Evolutionary conservation across 2,888 invertebrate species (phyloP).

Genomic region (Pseudeuparius sepicola): DNA sequence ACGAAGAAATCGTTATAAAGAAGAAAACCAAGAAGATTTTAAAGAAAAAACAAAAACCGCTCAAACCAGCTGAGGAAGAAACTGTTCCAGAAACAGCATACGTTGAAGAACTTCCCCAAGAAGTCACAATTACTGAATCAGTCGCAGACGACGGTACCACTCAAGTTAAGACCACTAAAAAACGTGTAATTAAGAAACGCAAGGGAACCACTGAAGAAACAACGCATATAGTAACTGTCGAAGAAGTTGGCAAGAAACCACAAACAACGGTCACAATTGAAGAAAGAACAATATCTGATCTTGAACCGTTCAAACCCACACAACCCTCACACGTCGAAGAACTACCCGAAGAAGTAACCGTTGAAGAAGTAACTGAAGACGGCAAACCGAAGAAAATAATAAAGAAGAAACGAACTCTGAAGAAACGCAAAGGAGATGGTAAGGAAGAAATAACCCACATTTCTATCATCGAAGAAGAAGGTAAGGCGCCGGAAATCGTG

Average conservation of each 20-base stretch:
- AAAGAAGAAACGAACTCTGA: conserved; percentile 36
- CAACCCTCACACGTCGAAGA: conserved; percentile 23
- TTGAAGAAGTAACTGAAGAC: conserved; percentile 27
- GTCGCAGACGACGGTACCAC: conserved; percentile 27
- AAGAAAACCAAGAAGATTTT: conserved; percentile 23
- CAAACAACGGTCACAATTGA: conserved; percentile 26
- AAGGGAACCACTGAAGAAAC: conserved; percentile 32
- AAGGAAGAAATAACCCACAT: conserved; percentile 30
- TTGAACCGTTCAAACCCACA: conserved; percentile 16
- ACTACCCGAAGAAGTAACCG: conserved; percentile 32
- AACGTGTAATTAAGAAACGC: conserved; percentile 27
- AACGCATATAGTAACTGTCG: conserved; percentile 32
- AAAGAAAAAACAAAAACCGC: conserved; percentile 29
- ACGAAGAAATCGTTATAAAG: conserved; percentile 24
- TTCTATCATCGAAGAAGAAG: conserved; percentile 30
- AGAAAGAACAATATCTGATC: conserved; percentile 23
- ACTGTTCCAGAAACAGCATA: conserved; percentile 26
- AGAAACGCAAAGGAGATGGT: conserved; percentile 34
- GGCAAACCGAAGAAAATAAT: conserved; percentile 28
- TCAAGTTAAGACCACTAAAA: conserved; percentile 26
- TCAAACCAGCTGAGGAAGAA: too few species aligned
- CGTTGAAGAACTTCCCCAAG: conserved; percentile 37
- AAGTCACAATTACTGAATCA: conserved; percentile 35
- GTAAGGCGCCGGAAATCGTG: conserved; percentile 35
- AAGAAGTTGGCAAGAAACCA: conserved; percentile 30